phyloP scores from a whole-genome alignment of 2,113 vertebrate species.

The Seriola dumerili region DNA sequence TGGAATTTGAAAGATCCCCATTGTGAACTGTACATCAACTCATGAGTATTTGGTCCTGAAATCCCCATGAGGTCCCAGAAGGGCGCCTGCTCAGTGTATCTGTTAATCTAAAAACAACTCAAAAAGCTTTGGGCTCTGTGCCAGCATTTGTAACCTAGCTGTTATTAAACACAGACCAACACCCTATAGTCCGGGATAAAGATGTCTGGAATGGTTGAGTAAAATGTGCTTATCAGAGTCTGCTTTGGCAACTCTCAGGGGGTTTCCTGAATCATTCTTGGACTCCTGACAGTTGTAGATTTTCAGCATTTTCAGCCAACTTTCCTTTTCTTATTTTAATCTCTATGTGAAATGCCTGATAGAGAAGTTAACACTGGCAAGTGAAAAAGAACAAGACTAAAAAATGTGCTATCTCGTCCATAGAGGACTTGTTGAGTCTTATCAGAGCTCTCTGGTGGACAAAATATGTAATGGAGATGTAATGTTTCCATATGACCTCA shows the following conservation, averaged over 20 bases:
- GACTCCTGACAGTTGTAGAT: slow-evolving; percentile 8
- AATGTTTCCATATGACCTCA: neutral
- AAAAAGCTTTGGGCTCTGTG: slow-evolving; percentile 24
- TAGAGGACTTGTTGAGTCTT: neutral
- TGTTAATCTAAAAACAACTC: slow-evolving; percentile 25
- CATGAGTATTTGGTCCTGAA: slow-evolving; percentile 1
- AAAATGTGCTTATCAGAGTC: slow-evolving; percentile 45
- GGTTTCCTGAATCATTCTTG: slow-evolving; percentile 42
- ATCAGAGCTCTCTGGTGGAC: neutral
- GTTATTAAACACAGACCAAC: slow-evolving; percentile 20
- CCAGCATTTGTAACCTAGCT: slow-evolving; percentile 16
- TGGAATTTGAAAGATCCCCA: neutral
- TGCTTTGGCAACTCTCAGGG: slow-evolving; percentile 29
- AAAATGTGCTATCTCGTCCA: neutral
- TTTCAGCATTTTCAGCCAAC: slow-evolving; percentile 12
- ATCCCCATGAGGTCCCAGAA: slow-evolving; percentile 1
- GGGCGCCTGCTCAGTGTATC: slow-evolving; percentile 18
- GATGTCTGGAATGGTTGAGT: slow-evolving; percentile 17
- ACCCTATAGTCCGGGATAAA: slow-evolving; percentile 12
- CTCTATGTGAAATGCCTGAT: neutral
- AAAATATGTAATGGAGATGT: neutral
- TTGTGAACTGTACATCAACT: slow-evolving; percentile 4
- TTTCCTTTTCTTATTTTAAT: slow-evolving; percentile 18
- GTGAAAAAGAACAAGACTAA: neutral
- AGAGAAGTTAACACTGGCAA: neutral